A percentile compares a stretch with the other conserved stretches of the same genome.
These are phyloP conservation scores for Sminthurinus signatus DNA, from an alignment of 1,140 invertebrate genomes.

Conservation along the genomic window DNA sequence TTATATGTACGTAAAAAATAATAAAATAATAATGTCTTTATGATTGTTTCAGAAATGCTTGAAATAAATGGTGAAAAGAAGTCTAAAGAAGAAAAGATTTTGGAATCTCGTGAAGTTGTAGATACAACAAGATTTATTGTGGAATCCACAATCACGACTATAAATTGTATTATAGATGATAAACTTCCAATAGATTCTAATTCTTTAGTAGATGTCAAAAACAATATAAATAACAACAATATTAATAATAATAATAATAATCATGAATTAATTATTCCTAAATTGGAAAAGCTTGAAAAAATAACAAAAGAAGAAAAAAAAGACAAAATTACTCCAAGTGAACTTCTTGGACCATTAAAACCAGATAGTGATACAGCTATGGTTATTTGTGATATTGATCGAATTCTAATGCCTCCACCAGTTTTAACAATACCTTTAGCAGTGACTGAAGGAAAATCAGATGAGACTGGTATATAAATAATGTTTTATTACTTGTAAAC, in stretches of 20 bases:
- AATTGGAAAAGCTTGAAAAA: not conserved
- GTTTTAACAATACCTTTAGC: not conserved
- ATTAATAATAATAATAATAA: not conserved
- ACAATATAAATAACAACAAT: not conserved
- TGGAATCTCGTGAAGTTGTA: slow-evolving; percentile 4
- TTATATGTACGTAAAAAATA: not conserved
- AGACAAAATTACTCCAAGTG: too few relatives aligned
- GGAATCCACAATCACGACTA: slow-evolving; percentile 37
- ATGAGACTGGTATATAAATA: too few relatives aligned
- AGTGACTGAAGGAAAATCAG: not conserved
- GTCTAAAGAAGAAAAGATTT: not conserved
- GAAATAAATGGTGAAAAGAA: not conserved
- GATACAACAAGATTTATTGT: slow-evolving; percentile 32
- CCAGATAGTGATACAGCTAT: not conserved
- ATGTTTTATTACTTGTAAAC: too few relatives aligned
- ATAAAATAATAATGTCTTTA: not conserved
- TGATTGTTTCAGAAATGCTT: not conserved
- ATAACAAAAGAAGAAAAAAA: not conserved
- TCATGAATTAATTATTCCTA: not conserved
- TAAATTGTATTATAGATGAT: slow-evolving; percentile 29
- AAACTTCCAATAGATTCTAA: not conserved
- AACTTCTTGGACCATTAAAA: not conserved
- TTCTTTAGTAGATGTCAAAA: not conserved
- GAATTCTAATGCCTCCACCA: slow-evolving; percentile 15
- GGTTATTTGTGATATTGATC: slow-evolving; percentile 6